Evolutionary conservation across 2,797 vertebrate genomes (phyloP), one percentile per base, ranked within the genome.

Genomic region (Enteromius viviparus): DNA sequence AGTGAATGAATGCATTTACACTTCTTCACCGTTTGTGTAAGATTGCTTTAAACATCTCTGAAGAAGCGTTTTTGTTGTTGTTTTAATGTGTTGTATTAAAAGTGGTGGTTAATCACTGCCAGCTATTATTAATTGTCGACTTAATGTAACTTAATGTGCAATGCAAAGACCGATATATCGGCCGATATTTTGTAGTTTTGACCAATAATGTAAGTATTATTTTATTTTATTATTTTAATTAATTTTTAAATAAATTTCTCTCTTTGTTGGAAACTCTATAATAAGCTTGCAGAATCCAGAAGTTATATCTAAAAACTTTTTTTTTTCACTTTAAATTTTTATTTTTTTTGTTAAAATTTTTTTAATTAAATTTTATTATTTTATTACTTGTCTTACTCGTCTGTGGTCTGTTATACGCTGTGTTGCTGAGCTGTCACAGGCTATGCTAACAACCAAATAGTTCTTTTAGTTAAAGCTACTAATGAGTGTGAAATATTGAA

Each of bases 401-500:
- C 64, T 53, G 12, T 0, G 26, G 29, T 53, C 10, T 29, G 15
- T 21, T 32, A n/a, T 14, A 47, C 15, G 87, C 89, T 88, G 89
- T 91, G 29, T 32, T 32, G 2, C 29, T 32, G 29, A 89, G 90
- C 93, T 91, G 92, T 94, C 93, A 92, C 91, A 90, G 89, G 88
- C 89, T 88, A 89, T 87, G 87, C 90, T 94, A 81, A 93, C 93
- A 93, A 37, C 92, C 93, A 37, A 93, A 93, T 88, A 89, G 90
- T 91, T 92, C 1, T 91, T 92, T 94, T 94, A 94, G 93, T 94
- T 94, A 93, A 94, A 93, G 91, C 93, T 92, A 91, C 90, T 90
- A 88, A 92, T 92, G 92, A 92, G 84, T 87, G 89, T 94, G 91
- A 94, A 94, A 94, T 93, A 94, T 94, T 94, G 91, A 94, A 94